These are phyloP conservation scores for Apostichopus leukothele DNA, from an alignment of 53 echinoderm and acorn worm species.

Conservation along the genomic window DNA sequence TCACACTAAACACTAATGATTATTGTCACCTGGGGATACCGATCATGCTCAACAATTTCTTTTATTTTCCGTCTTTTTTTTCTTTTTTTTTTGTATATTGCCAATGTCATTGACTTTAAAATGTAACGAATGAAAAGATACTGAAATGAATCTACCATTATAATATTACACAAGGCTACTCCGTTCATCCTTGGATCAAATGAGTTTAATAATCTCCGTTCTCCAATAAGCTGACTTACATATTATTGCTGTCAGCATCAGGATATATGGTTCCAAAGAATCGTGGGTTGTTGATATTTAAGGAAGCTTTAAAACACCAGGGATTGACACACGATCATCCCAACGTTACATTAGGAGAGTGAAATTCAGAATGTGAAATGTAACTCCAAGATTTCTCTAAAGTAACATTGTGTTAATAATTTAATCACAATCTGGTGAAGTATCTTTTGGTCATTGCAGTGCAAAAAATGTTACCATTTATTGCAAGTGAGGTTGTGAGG, in stretches of 20 bases:
- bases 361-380: too few species aligned
- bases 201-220: not conserved
- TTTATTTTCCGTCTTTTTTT: not conserved
- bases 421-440: too few species aligned
- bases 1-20: not conserved
- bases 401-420: too few species aligned
- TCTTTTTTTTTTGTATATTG: not conserved
- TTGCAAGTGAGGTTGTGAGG: too few species aligned
- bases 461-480: too few species aligned
- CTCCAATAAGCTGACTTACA: not conserved
- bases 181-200: not conserved
- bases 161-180: not conserved
- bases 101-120: not conserved
- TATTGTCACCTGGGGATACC: not conserved
- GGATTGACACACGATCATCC: too few species aligned
- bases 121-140: not conserved
- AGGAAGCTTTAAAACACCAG: too few species aligned
- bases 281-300: too few species aligned
- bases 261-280: not conserved
- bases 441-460: too few species aligned
- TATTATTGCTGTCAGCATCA: not conserved
- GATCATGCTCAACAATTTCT: not conserved
- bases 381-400: too few species aligned
- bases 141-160: not conserved
- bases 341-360: too few species aligned